Evolutionary conservation across 2,113 vertebrate species (phyloP), one percentile per base, ranked within the genome.

Genomic region (Neomonachus schauinslandi): DNA sequence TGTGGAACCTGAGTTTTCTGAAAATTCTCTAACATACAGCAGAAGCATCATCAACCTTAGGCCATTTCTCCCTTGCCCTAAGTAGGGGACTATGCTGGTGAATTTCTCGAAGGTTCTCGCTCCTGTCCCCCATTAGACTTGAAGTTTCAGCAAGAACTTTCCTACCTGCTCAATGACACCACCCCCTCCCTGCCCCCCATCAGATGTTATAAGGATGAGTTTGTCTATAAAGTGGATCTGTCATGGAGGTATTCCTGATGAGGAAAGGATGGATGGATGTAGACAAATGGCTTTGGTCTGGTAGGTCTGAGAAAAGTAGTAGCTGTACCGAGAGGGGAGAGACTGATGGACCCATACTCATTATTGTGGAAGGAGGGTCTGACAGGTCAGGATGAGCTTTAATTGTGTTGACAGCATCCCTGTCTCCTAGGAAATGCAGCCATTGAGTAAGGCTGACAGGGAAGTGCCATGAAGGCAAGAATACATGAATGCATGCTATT

Each of bases 121-220:
- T 14, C 33, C 36, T 72, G 4, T 61, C 7, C 65, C 10, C 53
- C 12, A 11, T 0, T 7, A 21, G 8, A 89, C 28, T 19, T 67
- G 39, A 55, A 59, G 67, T 72, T 33, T 36, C 10, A 13, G 1
- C 2, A 59, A 28, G 57, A 15, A 26, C 49, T 42, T 24, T 36
- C 21, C 2, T 71, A 5, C 12, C 4, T 81, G 4, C 12, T 91
- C 24, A 53, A 0, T 36, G 39, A 18, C 1, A 0, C 24, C 4
- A 9, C 15, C 28, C 8, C 10, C 2, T 5, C 16, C 14, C 63
- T 83, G 2, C 14, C 15, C 15, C 21, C 49, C 39, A 1, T 55
- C 16, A 10, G 1, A 3, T 49, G 22, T 69, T 77, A 4, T 59
- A 76, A 86, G 55, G 69, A 33, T 71, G 46, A 33, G 10, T 79